Conservation (phyloP, 2,797 vertebrate species). For the Loriculus beryllinus region DNA sequence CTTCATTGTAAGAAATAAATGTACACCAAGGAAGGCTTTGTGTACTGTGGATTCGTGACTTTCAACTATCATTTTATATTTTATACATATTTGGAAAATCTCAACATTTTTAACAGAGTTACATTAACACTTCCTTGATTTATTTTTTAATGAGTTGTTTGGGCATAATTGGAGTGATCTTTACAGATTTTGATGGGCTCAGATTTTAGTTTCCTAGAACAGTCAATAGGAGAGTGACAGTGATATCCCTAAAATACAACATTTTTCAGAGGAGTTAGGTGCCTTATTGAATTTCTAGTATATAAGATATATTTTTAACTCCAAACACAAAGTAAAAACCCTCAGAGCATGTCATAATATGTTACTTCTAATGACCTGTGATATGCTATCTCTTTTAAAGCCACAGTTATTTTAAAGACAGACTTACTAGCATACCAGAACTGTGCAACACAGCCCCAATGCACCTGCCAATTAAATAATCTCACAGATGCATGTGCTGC, state of each 20-base stretch:
- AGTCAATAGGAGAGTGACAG: background rate
- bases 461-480: background rate
- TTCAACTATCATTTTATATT: background rate
- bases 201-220: background rate
- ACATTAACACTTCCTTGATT: background rate
- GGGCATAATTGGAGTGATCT: background rate
- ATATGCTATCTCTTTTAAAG: background rate
- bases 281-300: background rate
- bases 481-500: background rate
- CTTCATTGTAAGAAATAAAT: background rate
- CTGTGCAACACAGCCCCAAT: background rate
- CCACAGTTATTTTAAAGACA: background rate
- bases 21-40: background rate
- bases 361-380: background rate
- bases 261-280: background rate
- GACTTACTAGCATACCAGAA: background rate
- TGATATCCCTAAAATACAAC: background rate
- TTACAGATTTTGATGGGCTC: background rate
- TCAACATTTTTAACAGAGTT: background rate
- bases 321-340: background rate
- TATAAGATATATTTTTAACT: background rate
- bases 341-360: background rate
- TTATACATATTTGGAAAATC: background rate
- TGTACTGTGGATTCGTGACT: background rate
- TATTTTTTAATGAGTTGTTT: background rate